Evolutionary conservation across 2,797 vertebrate species (phyloP).

Genomic region (Coilia nasus): DNA sequence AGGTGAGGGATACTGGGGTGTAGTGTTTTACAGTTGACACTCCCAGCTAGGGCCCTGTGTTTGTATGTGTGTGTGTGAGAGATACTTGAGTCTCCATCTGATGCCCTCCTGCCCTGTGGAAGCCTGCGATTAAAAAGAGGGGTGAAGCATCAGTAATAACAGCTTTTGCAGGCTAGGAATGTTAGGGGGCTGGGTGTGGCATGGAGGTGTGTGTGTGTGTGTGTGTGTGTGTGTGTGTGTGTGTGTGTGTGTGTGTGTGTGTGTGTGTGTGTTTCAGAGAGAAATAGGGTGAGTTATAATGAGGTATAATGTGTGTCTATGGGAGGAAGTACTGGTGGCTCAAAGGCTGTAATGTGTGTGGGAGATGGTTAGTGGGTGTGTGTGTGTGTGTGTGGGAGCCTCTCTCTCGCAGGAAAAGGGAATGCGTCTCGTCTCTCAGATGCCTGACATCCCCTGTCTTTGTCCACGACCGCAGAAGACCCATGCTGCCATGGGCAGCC

Average conservation of each 20-base stretch:
- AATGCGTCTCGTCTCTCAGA: not conserved
- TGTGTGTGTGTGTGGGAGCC: not conserved
- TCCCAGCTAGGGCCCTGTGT: slow-evolving; percentile 24
- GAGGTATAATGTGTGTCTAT: too few relatives aligned
- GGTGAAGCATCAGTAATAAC: not conserved
- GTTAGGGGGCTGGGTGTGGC: not conserved
- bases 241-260: not conserved
- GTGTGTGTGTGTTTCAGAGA: slow-evolving; percentile 11
- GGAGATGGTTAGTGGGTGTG: too few relatives aligned
- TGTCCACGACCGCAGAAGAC: slow-evolving; percentile 39
- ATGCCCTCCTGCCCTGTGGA: not conserved
- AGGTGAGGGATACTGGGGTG: too few relatives aligned
- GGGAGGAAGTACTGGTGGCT: too few relatives aligned
- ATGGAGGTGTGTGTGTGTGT: not conserved
- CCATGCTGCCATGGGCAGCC: slow-evolving; percentile 2
- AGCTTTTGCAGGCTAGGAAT: not conserved
- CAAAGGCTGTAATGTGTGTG: too few relatives aligned
- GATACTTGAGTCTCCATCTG: not conserved
- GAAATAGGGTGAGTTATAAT: too few relatives aligned
- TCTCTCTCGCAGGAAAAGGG: not conserved
- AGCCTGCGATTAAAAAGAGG: not conserved
- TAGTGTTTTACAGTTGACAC: slow-evolving; percentile 14
- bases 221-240: slow-evolving; percentile 12
- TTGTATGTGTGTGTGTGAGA: not conserved
- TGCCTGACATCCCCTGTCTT: slow-evolving; percentile 22